Base-by-base conservation (phyloP, 2,888 invertebrate species). In the Lithophane socia region DNA sequence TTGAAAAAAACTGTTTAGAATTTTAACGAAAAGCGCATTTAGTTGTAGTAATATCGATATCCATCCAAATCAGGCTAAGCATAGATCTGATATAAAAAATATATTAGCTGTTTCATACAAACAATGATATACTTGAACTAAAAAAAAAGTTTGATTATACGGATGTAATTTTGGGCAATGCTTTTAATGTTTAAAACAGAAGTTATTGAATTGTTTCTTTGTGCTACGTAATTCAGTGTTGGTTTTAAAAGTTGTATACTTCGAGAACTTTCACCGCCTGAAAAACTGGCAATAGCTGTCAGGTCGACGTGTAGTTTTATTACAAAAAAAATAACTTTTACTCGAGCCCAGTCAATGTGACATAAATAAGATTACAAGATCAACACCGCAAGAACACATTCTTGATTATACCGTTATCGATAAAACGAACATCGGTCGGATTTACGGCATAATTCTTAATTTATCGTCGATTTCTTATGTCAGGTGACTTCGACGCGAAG, bases 351-450 rank as follows among this genome's bases (percentile, higher is more conserved):
- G 13, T 24, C n/a, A 42, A 21, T 44, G 9, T 73, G 21, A n/a
- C 9, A 42, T 42, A 52, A 64, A 58, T 44, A 49, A 42, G 24
- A 49, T 58, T 24, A 69, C 37, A 69, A 68, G n/a, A 70, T 16
- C 71, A 60, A 44, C 29, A 71, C 29, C 52, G 58, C 52, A 71
- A 77, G 52, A 60, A 21, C 16, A 79, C 77, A 77, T 79, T 77
- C 77, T 37, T 60, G 44, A 13, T 24, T 2, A 29, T 56, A 58
- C 80, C 80, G 77, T 79, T 79, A 79, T 79, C 80, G 29, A 37
- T 60, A n/a, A 54, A 49, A 70, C 18, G 49, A 52, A 42, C n/a
- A 29, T 18, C 52, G 37, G 16, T 68, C 68, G 52, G 12, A 44
- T 44, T 44, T 44, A 52, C 42, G 0, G 12, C 60, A 71, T 10